Base-by-base conservation (phyloP, 2,113 vertebrate species). In the Numida meleagris region DNA sequence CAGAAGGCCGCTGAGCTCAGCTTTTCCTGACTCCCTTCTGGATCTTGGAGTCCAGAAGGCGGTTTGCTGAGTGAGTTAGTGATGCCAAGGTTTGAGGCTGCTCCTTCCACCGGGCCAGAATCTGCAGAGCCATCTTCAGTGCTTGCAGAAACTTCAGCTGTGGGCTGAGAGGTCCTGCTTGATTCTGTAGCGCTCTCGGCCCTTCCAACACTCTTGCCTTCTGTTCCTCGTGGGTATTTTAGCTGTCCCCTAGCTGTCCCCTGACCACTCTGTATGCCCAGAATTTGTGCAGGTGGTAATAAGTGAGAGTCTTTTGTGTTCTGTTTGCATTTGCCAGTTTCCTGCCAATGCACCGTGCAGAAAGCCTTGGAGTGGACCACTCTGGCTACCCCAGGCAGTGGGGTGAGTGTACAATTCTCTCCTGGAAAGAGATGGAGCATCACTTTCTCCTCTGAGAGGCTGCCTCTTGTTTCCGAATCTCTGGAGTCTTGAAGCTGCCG, bases 351-450 rank as follows among this genome's bases (percentile, higher is more conserved):
- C 67, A 99, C 99, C 0, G 99, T 99, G 93, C 99, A 99, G 89
- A 98, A 99, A 88, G 99, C 99, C 94, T 99, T 99, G 79, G 99
- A 99, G 98, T 99, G 99, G 11, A 99, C 99, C 25, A 99, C 99
- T 4, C 99, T 98, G 36, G 99, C 99, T 88, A 99, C 99, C 2
- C 99, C 99, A 1, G 99, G 99, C 70, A 99, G 97, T 0, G 98
- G 97, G 4, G 98, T 99, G 90, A 99, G 91, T 0, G 98, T 98
- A 93, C 98, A 99, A 55, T 97, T 99, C 97, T 99, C 99, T 19
- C 98, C 98, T 0, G 99, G 99, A 86, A 98, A 99, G 45, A 99
- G 98, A 82, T 98, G 98, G 62, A 99, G 98, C 38, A 98, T 98
- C 72, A 98, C 98, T 46, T 98, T 98, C 83, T 98, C 98, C 48